Evolutionary conservation across 1,140 invertebrate genomes (phyloP), one percentile per base, ranked within the genome.

Genomic region (Drosophila bocki): DNA sequence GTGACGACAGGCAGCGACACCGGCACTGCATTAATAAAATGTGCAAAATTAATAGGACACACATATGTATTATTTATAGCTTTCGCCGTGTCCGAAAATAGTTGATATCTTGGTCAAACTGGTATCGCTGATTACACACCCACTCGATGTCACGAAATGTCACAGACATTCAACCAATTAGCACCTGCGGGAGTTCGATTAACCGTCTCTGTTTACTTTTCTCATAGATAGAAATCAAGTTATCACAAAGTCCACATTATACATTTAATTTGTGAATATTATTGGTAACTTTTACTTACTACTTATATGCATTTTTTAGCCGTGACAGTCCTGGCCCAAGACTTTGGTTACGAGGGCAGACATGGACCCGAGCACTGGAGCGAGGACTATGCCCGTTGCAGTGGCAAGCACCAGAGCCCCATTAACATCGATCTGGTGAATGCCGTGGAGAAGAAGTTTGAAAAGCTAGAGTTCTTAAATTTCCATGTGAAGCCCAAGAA

Each of bases 371-470:
- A 91, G 2, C 93, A 95, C 75, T 97, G 96, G 96, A 94, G 95
- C 7, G 94, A 96, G 32, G 93, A 95, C 3, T 97, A 94, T 78
- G 88, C 94, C 5, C 93, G 94, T 19, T 97, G 96, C 78, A 93
- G 95, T 19, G 96, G 96, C 19, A 97, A 97, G 92, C 95, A 96
- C 80, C 97, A 97, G 86, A 97, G 96, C 57, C 97, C 97, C 0
- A 97, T 97, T 45, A 96, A 97, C 83, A 97, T 97, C 56, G 94
- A 96, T 75, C 94, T 95, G 39, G 94, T 95, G 5, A 92, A 94
- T n/a, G 96, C 96, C 5, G 94, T 94, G 50, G 35, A 56, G 8
- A 78, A 71, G 15, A 17, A 41, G 2, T 93, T 95, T 45, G 93
- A 94, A 0, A 92, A 94, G 6, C 91, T 97, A 39, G 77, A 63